Percentiles rank a stretch among this genome's conserved stretches.
These are phyloP conservation scores for Conomelus anceps DNA, from an alignment of 2,888 invertebrate genomes.

Conservation along the genomic window DNA sequence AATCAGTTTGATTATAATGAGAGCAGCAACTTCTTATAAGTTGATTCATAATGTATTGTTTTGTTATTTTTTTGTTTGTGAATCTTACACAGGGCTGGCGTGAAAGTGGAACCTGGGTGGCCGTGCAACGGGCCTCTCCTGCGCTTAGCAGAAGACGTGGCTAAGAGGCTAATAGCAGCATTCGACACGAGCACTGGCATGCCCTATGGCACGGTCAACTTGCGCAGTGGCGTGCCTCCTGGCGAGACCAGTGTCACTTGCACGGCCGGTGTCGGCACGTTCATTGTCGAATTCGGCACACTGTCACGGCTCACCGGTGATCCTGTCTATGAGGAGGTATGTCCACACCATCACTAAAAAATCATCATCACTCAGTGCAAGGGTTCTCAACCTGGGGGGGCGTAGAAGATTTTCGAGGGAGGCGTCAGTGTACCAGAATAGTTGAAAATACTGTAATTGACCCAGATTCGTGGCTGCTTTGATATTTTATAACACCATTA, in stretches of 20 bases:
- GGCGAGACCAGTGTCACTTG: conserved; percentile 96
- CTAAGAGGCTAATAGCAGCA: conserved; percentile 80
- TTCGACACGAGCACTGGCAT: conserved; percentile 88
- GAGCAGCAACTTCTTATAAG: too few species aligned
- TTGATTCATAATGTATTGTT: too few species aligned
- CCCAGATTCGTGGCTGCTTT: too few species aligned
- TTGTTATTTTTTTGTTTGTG: too few species aligned
- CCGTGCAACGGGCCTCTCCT: conserved; percentile 94
- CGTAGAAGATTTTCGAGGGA: too few species aligned
- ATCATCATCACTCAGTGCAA: background rate
- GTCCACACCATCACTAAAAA: background rate
- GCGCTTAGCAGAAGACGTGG: conserved; percentile 89
- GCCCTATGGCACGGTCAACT: conserved; percentile 96
- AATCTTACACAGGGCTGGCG: conserved; percentile 56
- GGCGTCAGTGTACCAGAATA: too few species aligned
- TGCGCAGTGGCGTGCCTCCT: conserved; percentile 82
- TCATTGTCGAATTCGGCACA: conserved; percentile 92
- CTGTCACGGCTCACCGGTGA: conserved; percentile 89
- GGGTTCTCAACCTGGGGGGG: too few species aligned
- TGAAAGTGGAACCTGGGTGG: conserved; percentile 85
- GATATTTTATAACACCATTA: too few species aligned
- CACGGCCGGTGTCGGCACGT: conserved; percentile 96
- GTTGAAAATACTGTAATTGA: too few species aligned
- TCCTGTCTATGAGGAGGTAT: conserved; percentile 84
- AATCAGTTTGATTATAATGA: too few species aligned